Conservation (phyloP, 2,113 vertebrate genomes). For the Myotis yumanensis region DNA sequence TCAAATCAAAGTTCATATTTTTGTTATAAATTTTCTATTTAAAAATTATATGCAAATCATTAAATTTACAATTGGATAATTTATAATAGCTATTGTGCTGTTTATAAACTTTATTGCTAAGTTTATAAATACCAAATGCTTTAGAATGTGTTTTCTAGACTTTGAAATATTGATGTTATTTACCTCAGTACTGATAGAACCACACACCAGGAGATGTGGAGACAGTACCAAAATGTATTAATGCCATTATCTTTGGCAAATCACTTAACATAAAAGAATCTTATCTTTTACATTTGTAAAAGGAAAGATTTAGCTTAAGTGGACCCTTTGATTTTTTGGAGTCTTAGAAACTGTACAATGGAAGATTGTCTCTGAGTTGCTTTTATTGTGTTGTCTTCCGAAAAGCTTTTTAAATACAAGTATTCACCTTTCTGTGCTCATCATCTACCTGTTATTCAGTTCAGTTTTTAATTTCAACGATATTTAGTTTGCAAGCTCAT, state of each 20-base stretch:
- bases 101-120: background rate
- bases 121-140: background rate
- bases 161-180: background rate
- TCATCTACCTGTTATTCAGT: background rate
- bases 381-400: conserved; percentile 14
- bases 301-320: background rate
- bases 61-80: background rate
- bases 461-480: background rate
- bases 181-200: background rate
- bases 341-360: background rate
- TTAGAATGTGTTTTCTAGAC: conserved; percentile 5
- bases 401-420: background rate
- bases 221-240: background rate
- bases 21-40: conserved; percentile 23
- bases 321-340: background rate
- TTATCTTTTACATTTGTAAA: conserved; percentile 21
- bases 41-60: background rate
- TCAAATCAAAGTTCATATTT: background rate
- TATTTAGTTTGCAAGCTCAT: background rate
- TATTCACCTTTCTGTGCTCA: conserved; percentile 26
- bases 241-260: conserved; percentile 2
- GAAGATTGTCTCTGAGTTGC: background rate
- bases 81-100: background rate
- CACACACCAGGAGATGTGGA: background rate
- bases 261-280: background rate